Evolutionary conservation across 2,888 invertebrate species (phyloP).

Genomic region (Meiosimyza platycephala): DNA sequence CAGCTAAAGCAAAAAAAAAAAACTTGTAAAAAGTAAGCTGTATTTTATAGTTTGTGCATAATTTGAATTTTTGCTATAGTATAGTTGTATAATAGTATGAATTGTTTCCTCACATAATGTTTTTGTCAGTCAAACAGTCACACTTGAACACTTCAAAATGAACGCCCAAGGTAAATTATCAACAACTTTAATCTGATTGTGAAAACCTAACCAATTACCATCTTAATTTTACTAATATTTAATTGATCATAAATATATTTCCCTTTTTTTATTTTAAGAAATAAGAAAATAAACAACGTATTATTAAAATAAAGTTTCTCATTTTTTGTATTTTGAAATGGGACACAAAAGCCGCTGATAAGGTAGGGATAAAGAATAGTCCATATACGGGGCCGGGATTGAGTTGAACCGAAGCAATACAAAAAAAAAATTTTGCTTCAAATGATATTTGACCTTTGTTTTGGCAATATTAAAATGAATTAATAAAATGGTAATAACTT

Average conservation of each 20-base stretch:
- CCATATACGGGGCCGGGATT: no score
- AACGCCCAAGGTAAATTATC: slow-evolving; percentile 27
- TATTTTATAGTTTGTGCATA: neutral
- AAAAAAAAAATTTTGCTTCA: no score
- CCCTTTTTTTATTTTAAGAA: slow-evolving; percentile 23
- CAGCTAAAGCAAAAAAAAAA: slow-evolving; percentile 1
- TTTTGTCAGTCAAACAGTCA: slow-evolving; percentile 1
- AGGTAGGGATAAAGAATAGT: no score
- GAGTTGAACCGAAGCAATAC: no score
- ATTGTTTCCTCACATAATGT: neutral
- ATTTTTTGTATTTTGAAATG: neutral
- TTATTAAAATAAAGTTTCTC: neutral
- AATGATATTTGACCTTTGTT: no score
- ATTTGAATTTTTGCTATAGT: slow-evolving; percentile 1
- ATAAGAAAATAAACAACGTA: slow-evolving; percentile 24
- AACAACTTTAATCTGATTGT: slow-evolving; percentile 13
- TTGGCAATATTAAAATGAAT: no score
- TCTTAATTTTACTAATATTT: no score
- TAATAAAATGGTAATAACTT: no score
- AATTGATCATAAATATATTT: slow-evolving; percentile 13
- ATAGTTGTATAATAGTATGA: slow-evolving; percentile 17
- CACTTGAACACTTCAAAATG: slow-evolving; percentile 16
- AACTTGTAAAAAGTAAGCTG: slow-evolving; percentile 18
- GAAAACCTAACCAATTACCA: neutral
- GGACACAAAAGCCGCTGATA: neutral